Evolutionary conservation across 2,113 vertebrate genomes (phyloP), one percentile per base, ranked within the genome.

Genomic region (Poeciliopsis turrubarensis): DNA sequence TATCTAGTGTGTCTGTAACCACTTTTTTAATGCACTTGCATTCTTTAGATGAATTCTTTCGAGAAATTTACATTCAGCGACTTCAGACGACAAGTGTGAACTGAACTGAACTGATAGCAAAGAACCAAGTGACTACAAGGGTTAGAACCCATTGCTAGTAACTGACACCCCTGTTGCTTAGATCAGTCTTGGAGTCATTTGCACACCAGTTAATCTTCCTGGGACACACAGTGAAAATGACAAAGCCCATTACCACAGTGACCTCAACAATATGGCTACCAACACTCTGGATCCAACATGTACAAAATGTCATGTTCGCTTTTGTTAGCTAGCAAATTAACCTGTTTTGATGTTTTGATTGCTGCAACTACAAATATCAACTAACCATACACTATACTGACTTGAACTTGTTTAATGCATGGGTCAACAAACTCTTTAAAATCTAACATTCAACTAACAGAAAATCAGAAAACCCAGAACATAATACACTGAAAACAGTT

Each of bases 241-340:
- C 91, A 94, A 93, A 93, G 89, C 90, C 89, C 89, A 91, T 94
- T 93, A 92, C 73, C 70, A 86, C 84, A 77, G 77, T 83, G 86
- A 84, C 83, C 67, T 78, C 71, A 70, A 68, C 75, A 67, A 31
- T 67, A 39, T 74, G 65, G 26, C 74, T 79, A 75, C 78, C 70
- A 87, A 77, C 82, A 69, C 63, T 72, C 60, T 72, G 70, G 68
- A 68, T 37, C 14, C 60, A 66, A n/a, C 25, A 39, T 71, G 41
- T 37, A 44, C 68, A 41, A n/a, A 67, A 44, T 54, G 22, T 51
- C 72, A n/a, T 2, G n/a, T 64, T 60, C 64, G 26, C 47, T 26
- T 69, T 27, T 29, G 29, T 29, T 51, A 15, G 12, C 34, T 51
- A 60, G 1, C 51, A 47, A 39, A 73, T 69, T n/a, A 37, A 67